Evolutionary conservation across 2,113 vertebrate genomes (phyloP).

Genomic region (Mesoclemmys tuberculata): DNA sequence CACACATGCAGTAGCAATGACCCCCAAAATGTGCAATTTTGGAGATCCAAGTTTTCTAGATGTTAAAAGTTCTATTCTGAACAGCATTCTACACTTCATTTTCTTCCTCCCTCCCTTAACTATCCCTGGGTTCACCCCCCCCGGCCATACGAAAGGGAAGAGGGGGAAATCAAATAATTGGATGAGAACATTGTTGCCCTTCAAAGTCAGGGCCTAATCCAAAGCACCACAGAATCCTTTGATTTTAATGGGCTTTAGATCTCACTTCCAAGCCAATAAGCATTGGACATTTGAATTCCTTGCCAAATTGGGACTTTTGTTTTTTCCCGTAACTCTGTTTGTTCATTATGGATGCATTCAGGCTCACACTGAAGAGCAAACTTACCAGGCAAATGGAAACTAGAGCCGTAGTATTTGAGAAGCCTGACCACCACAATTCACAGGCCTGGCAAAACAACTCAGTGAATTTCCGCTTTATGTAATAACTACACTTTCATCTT

Average conservation of each 20-base stretch:
- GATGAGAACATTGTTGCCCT: background rate
- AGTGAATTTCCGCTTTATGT: background rate
- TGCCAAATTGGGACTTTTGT: background rate
- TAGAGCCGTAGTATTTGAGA: background rate
- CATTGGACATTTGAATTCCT: background rate
- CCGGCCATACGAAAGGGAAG: background rate
- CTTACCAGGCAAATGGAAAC: background rate
- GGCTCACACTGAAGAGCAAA: background rate
- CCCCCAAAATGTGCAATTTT: fast-evolving
- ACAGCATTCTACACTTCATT: background rate
- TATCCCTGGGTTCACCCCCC: background rate
- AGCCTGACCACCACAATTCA: background rate
- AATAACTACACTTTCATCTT: background rate
- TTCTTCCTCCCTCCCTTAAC: background rate
- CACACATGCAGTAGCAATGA: background rate
- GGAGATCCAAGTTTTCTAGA: background rate
- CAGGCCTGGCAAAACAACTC: background rate
- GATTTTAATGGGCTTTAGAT: background rate
- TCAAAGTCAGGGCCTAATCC: background rate
- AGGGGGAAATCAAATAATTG: background rate
- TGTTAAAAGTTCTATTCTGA: background rate
- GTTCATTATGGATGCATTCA: background rate
- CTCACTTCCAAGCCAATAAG: background rate
- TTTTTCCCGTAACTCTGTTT: background rate
- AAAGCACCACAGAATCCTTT: background rate